Conservation (phyloP, 2,113 vertebrate species). For the Cheilinus undulatus region DNA sequence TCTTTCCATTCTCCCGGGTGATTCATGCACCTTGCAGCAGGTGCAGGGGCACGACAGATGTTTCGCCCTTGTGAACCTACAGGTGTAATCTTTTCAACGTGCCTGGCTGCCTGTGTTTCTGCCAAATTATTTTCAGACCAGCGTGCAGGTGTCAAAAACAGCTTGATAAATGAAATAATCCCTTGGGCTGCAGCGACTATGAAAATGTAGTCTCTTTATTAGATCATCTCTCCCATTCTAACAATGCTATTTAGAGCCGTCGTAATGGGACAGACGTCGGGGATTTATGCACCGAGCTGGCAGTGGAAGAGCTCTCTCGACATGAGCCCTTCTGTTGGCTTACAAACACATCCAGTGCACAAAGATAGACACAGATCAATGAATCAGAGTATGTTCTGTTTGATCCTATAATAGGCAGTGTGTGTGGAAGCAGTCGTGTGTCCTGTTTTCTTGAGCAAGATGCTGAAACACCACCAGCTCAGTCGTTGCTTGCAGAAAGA, state of each 20-base stretch:
- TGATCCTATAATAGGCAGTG: conserved; percentile 29
- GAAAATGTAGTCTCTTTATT: conserved; percentile 60
- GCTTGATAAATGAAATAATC: conserved; percentile 66
- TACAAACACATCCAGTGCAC: conserved; percentile 24
- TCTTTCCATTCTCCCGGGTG: conserved; percentile 19
- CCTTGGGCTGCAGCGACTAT: conserved; percentile 31
- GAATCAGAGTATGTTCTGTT: conserved; percentile 40
- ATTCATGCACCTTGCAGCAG: conserved; percentile 51
- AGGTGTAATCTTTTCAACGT: conserved; percentile 50
- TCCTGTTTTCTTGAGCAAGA: not conserved
- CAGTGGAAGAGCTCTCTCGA: conserved; percentile 8
- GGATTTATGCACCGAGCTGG: conserved; percentile 49
- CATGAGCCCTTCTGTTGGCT: conserved; percentile 9
- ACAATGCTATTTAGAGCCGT: conserved; percentile 54
- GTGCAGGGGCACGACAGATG: conserved; percentile 41
- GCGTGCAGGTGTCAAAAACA: conserved; percentile 50
- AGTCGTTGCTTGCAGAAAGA: too few species aligned
- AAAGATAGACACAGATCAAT: conserved; percentile 46
- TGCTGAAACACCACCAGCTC: not conserved
- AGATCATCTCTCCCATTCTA: conserved; percentile 51
- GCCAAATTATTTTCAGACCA: conserved; percentile 63
- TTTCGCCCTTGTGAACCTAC: conserved; percentile 45
- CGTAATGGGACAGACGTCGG: conserved; percentile 43
- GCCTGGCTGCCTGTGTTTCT: conserved; percentile 37
- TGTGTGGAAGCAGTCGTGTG: conserved; percentile 14